Evolutionary conservation across 2,888 invertebrate genomes (phyloP).

Genomic region (Tipula helvola): DNA sequence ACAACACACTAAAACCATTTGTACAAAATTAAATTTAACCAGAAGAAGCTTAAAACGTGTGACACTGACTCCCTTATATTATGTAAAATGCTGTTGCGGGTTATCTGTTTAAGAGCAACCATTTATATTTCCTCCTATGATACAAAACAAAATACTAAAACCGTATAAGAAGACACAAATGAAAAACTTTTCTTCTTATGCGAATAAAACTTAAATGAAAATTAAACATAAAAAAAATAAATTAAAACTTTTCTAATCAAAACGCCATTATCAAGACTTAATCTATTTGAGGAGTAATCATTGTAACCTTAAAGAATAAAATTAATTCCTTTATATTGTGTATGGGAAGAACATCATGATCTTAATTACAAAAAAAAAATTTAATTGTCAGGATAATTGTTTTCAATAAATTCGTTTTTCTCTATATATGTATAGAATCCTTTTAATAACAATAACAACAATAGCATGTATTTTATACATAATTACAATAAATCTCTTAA

Average conservation of each 20-base stretch:
- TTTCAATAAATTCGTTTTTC: neutral
- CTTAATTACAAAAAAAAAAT: neutral
- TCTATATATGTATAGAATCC: neutral
- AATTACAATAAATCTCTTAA: neutral
- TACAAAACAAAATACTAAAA: neutral
- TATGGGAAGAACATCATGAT: neutral
- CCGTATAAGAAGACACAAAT: neutral
- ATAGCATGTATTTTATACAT: neutral
- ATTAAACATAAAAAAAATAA: neutral
- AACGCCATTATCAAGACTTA: neutral
- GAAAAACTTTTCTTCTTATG: neutral
- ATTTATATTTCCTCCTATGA: neutral
- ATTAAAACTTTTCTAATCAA: neutral
- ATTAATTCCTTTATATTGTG: too few relatives aligned
- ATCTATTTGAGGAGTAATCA: neutral
- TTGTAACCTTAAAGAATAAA: neutral
- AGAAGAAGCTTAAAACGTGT: neutral
- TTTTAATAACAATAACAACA: neutral
- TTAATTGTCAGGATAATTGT: neutral
- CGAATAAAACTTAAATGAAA: neutral
- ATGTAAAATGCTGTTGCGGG: neutral
- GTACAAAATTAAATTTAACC: neutral
- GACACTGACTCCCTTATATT: neutral
- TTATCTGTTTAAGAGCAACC: neutral
- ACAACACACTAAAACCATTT: neutral